Percentiles rank a stretch among this genome's conserved stretches.
phyloP scores from a whole-genome alignment of 2,113 vertebrate species.

The Entelurus aequoreus region DNA sequence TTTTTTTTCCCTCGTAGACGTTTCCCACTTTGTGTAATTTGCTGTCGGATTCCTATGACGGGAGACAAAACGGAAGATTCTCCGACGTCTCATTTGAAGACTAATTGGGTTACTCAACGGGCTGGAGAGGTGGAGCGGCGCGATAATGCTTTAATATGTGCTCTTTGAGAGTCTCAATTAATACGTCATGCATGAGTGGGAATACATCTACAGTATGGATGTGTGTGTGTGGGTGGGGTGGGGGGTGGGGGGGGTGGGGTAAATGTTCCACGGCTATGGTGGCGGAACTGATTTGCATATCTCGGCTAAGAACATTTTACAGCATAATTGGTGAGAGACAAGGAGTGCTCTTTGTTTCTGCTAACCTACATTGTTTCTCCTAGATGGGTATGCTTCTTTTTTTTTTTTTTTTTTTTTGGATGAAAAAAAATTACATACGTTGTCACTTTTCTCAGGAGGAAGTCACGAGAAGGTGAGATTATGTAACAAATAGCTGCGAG shows the following conservation, averaged over 20 bases:
- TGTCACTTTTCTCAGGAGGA: background rate
- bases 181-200: slow-evolving; percentile 38
- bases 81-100: slow-evolving; percentile 57
- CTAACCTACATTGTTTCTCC: slow-evolving; percentile 34
- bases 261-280: slow-evolving; percentile 14
- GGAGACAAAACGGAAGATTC: slow-evolving; percentile 46
- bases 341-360: slow-evolving; percentile 27
- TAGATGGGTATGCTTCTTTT: background rate
- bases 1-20: too few species aligned
- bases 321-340: slow-evolving; percentile 20
- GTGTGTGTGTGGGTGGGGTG: background rate
- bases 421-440: background rate
- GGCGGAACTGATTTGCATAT: slow-evolving; percentile 27
- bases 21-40: too few species aligned
- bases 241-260: too few species aligned
- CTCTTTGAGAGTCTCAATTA: slow-evolving; percentile 37
- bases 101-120: slow-evolving; percentile 59
- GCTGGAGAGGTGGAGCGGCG: slow-evolving; percentile 27
- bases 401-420: background rate
- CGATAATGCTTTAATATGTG: slow-evolving; percentile 51
- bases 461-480: background rate
- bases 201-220: slow-evolving; percentile 19
- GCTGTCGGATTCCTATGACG: slow-evolving; percentile 44
- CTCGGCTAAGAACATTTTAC: slow-evolving; percentile 29
- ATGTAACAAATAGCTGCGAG: too few species aligned